These are phyloP conservation scores for Pogonomyrmex barbatus DNA, from an alignment of 1,140 invertebrate genomes.

Conservation along the genomic window DNA sequence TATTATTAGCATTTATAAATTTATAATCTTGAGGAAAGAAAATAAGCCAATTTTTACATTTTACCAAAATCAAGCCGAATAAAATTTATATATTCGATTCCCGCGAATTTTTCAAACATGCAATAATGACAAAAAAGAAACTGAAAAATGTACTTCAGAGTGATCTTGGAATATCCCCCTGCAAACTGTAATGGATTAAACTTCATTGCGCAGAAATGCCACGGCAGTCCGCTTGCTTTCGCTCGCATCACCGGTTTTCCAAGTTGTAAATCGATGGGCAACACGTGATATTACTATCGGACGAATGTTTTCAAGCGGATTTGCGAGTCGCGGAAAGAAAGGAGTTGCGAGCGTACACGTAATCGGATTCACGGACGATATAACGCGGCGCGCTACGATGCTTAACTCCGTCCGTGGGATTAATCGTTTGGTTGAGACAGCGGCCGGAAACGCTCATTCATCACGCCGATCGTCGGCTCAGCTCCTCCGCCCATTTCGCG, in stretches of 20 bases:
- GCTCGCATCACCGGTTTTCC: not conserved
- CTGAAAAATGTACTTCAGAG: constrained; percentile 31
- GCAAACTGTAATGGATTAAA: constrained; percentile 4
- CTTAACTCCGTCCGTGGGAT: constrained; percentile 64
- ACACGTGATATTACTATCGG: constrained; percentile 24
- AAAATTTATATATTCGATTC: not conserved
- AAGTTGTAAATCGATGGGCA: constrained; percentile 35
- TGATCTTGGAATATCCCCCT: not conserved
- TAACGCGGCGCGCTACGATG: constrained; percentile 48
- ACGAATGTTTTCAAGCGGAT: constrained; percentile 25
- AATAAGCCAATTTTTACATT: not conserved
- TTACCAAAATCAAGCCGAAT: not conserved
- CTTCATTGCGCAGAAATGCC: not conserved
- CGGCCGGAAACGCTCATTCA: constrained; percentile 66
- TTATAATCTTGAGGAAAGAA: not conserved
- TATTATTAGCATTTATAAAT: not conserved
- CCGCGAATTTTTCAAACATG: not conserved
- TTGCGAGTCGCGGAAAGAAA: constrained; percentile 34
- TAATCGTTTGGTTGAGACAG: constrained; percentile 69
- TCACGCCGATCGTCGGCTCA: constrained; percentile 52
- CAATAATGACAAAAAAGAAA: not conserved
- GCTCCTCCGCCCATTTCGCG: not conserved
- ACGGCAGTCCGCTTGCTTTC: not conserved
- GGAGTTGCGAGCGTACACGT: constrained; percentile 12
- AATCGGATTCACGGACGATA: constrained; percentile 66